Percentiles rank a stretch among this genome's conserved stretches.
These are phyloP conservation scores for Umimayanthus kanabou DNA, from an alignment of 92 coral and sea anemone species.

Conservation along the genomic window DNA sequence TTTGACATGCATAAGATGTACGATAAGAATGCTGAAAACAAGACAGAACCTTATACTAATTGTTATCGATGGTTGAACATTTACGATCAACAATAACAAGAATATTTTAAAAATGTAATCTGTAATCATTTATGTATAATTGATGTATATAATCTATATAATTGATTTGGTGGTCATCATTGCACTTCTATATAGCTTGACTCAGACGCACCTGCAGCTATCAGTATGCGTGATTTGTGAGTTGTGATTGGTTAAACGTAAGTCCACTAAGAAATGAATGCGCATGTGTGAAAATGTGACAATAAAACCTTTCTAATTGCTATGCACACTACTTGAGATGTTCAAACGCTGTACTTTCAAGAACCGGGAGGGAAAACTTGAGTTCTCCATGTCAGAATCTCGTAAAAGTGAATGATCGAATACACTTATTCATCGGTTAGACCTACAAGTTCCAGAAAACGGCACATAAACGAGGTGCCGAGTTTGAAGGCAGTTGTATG, in stretches of 20 bases:
- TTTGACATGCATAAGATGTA: too few relatives aligned
- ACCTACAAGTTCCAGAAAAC: slow-evolving; percentile 18
- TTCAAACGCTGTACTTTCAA: slow-evolving; percentile 17
- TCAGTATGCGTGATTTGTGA: background rate
- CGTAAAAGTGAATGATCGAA: slow-evolving; percentile 16
- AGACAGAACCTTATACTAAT: too few relatives aligned
- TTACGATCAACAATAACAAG: background rate
- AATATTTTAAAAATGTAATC: background rate
- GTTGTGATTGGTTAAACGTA: background rate
- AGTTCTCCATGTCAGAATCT: slow-evolving; percentile 18
- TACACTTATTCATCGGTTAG: slow-evolving; percentile 10
- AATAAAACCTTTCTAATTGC: too few relatives aligned
- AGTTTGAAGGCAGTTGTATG: too few relatives aligned
- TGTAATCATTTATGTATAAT: background rate
- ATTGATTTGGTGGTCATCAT: background rate
- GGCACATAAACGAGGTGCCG: background rate
- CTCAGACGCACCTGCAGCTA: too few relatives aligned
- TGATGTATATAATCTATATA: too few relatives aligned
- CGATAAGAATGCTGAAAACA: too few relatives aligned
- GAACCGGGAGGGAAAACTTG: slow-evolving; percentile 27
- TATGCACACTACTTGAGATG: slow-evolving; percentile 13
- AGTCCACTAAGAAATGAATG: background rate
- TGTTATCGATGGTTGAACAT: too few relatives aligned
- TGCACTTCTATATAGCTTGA: background rate
- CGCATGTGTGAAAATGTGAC: background rate